Evolutionary conservation across 2,113 vertebrate species (phyloP).

Genomic region (Cynopterus brachyotis): DNA sequence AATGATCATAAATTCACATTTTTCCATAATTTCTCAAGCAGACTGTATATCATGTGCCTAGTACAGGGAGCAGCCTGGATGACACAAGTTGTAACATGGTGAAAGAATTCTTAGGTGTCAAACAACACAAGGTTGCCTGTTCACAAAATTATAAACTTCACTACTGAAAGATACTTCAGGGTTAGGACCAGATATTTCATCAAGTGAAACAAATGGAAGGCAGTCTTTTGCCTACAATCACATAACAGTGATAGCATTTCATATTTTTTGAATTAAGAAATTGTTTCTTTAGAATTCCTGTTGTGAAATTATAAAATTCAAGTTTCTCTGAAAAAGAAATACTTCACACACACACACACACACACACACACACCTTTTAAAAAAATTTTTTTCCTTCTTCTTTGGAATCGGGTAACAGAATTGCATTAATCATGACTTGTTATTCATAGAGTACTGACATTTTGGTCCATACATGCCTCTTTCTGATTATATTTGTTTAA

Average conservation of each 20-base stretch:
- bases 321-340: neutral
- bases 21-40: neutral
- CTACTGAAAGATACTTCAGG: neutral
- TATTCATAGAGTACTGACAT: neutral
- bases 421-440: neutral
- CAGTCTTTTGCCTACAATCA: neutral
- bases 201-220: neutral
- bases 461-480: neutral
- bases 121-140: neutral
- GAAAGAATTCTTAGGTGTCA: neutral
- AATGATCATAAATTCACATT: neutral
- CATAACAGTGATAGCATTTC: neutral
- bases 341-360: neutral
- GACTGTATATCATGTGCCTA: neutral
- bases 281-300: neutral
- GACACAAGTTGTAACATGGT: neutral
- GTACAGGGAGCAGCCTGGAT: neutral
- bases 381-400: neutral
- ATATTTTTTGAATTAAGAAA: neutral
- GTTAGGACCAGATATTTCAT: neutral
- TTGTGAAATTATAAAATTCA: neutral
- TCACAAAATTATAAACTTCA: neutral
- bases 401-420: neutral
- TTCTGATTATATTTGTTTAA: neutral
- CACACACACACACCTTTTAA: neutral